Conservation (phyloP, 2,888 invertebrate genomes). For the Amiota minor region DNA sequence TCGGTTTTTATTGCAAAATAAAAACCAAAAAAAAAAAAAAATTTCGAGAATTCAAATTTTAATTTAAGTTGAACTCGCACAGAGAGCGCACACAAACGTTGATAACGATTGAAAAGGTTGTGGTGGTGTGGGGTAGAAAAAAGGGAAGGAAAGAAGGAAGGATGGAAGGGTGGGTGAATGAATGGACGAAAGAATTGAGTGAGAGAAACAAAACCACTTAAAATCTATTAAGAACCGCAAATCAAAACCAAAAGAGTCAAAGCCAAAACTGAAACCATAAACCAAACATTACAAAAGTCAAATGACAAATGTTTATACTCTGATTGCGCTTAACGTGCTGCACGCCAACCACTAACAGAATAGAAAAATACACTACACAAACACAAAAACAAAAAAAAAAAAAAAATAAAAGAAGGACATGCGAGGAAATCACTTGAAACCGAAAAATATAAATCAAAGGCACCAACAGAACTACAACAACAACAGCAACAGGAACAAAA, state of each 20-base stretch:
- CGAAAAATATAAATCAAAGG: conserved; percentile 59
- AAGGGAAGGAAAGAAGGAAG: too few species aligned
- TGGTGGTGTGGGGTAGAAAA: too few species aligned
- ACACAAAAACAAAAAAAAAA: conserved; percentile 27
- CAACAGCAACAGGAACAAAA: conserved; percentile 36
- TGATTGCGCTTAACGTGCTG: conserved; percentile 38
- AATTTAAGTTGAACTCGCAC: neutral
- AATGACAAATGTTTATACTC: conserved; percentile 56
- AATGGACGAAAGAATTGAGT: too few species aligned
- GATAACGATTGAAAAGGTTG: neutral
- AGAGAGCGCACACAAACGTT: neutral
- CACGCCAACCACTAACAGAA: conserved; percentile 31
- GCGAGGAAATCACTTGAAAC: conserved; percentile 67
- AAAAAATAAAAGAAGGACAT: conserved; percentile 56
- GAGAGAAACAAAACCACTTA: conserved; percentile 1
- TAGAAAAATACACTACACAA: conserved; percentile 7
- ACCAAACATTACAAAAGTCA: conserved; percentile 44
- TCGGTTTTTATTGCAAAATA: neutral
- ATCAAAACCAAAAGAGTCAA: conserved; percentile 49
- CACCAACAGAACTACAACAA: conserved; percentile 37
- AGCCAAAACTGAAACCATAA: conserved; percentile 26
- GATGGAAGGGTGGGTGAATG: too few species aligned
- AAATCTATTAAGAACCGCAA: conserved; percentile 55
- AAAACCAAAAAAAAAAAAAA: neutral
- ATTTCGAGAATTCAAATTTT: neutral